Evolutionary conservation across 2,888 invertebrate genomes (phyloP).

Genomic region (Bugula neritina): DNA sequence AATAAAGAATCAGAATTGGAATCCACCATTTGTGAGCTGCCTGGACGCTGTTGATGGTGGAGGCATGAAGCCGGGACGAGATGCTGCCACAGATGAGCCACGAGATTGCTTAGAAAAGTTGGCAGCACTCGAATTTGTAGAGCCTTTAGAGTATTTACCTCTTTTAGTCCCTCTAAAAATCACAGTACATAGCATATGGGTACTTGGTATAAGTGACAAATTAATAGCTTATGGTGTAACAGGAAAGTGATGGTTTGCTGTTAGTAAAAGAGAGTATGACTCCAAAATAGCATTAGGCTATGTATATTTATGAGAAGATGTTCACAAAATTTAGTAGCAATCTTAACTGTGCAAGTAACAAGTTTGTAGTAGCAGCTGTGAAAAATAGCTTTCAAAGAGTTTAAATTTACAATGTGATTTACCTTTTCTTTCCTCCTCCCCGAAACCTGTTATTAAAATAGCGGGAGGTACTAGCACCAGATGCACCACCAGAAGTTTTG

Average conservation of each 20-base stretch:
- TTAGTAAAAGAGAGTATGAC: too few relatives aligned
- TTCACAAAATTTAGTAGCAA: too few relatives aligned
- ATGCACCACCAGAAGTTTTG: background rate
- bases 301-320: too few relatives aligned
- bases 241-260: too few relatives aligned
- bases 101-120: background rate
- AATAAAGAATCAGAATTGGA: conserved; percentile 8
- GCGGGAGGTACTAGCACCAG: background rate
- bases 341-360: too few relatives aligned
- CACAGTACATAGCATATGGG: too few relatives aligned
- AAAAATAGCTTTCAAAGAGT: too few relatives aligned
- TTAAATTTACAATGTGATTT: too few relatives aligned
- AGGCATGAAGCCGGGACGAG: conserved; percentile 24
- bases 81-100: background rate
- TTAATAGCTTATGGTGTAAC: too few relatives aligned
- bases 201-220: too few relatives aligned
- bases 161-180: background rate
- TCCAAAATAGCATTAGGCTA: too few relatives aligned
- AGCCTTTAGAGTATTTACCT: background rate
- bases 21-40: background rate
- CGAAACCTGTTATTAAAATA: background rate
- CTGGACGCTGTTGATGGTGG: background rate
- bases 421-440: background rate
- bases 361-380: too few relatives aligned
- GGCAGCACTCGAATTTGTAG: background rate